Evolutionary conservation across 2,888 invertebrate species (phyloP), one percentile per base, ranked within the genome.

Genomic region (Diarsia rubi): DNA sequence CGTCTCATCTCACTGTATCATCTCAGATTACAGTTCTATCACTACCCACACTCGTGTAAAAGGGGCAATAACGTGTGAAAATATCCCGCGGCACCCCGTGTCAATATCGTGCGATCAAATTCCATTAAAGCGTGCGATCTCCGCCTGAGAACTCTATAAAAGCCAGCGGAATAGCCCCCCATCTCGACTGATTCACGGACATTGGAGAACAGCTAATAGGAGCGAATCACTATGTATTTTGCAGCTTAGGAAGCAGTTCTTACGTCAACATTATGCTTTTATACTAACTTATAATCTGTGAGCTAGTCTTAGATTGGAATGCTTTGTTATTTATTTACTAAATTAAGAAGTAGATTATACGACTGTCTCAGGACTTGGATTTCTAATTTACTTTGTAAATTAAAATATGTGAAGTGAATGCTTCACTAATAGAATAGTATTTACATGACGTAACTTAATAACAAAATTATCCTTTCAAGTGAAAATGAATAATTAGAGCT

Each of bases 81-180:
- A 90, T 88, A 91, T 85, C 85, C 83, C 84, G 81, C 79, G 77
- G 79, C 78, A 78, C 82, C 75, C 79, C 84, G 86, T 88, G 88
- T 90, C 89, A 89, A 91, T 91, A 92, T 90, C 88, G 88, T 84
- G 86, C 91, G 86, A 90, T 92, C 89, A 90, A 91, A 92, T 91
- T 91, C 91, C 89, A 90, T 90, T 90, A 91, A 79, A 83, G 82
- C 85, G 76, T 76, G 80, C 83, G 86, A 85, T 86, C 84, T 83
- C 82, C 79, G 81, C 79, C 75, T 81, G 81, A 86, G 83, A 84
- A 88, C 88, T 89, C 84, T 83, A 88, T 89, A 88, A 89, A 88
- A 88, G 76, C 84, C 69, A 67, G 62, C 68, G 78, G 81, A 86
- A 85, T 85, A 84, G 83, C 82, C 81, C 67, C 80, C 81, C 74